Evolutionary conservation across 2,888 invertebrate species (phyloP).

Genomic region (Leucozona laternaria): DNA sequence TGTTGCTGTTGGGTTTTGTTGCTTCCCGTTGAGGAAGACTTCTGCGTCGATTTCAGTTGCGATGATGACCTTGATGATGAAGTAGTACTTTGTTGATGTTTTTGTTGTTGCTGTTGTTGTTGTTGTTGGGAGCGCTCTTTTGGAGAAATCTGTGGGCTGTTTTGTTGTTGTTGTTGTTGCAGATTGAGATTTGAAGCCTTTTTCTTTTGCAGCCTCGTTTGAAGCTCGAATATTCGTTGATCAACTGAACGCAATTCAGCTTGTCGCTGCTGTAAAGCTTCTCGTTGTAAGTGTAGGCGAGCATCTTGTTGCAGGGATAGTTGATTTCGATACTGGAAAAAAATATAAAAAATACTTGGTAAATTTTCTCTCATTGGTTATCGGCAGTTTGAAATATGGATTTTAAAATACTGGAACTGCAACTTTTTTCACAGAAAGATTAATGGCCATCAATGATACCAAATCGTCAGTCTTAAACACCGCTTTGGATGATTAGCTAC

Average conservation of each 20-base stretch:
- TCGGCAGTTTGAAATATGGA: not conserved
- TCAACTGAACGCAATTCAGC: slow-evolving; percentile 97
- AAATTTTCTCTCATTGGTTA: not conserved
- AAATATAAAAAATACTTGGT: not conserved
- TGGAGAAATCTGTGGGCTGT: slow-evolving; percentile 79
- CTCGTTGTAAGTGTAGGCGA: slow-evolving; percentile 93
- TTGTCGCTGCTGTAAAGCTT: slow-evolving; percentile 93
- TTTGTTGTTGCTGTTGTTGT: slow-evolving; percentile 65
- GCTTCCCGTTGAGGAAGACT: slow-evolving; percentile 33
- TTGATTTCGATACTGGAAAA: slow-evolving; percentile 95
- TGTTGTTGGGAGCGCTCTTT: slow-evolving; percentile 77
- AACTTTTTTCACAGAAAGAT: no score
- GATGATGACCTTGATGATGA: slow-evolving; percentile 47
- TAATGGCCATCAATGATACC: no score
- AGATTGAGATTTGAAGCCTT: slow-evolving; percentile 90
- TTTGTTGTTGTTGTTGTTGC: slow-evolving; percentile 76
- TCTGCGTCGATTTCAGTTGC: slow-evolving; percentile 68
- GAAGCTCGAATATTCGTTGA: slow-evolving; percentile 96
- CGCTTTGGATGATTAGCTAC: no score
- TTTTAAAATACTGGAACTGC: no score
- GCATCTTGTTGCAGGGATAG: slow-evolving; percentile 97
- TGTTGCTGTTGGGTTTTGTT: slow-evolving; percentile 74
- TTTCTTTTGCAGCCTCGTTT: slow-evolving; percentile 95
- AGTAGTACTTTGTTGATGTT: slow-evolving; percentile 76
- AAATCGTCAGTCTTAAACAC: no score